phyloP scores from a whole-genome alignment of 2,113 vertebrate genomes.

The Felis catus region DNA sequence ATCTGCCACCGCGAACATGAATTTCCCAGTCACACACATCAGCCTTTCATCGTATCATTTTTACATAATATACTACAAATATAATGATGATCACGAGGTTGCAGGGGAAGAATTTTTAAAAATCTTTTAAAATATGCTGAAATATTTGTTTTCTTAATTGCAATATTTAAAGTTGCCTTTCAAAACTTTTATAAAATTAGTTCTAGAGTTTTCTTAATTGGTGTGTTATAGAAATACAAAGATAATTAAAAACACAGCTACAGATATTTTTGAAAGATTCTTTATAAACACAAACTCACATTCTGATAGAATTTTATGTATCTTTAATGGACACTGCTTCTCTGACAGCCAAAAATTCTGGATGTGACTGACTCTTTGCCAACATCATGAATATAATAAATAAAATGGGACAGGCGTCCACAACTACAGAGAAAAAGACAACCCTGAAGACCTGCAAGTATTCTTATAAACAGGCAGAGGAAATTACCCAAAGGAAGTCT shows the following conservation, averaged over 20 bases:
- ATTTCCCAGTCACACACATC: constrained; percentile 4
- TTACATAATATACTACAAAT: neutral
- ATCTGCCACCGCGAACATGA: constrained; percentile 26
- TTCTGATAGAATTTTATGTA: constrained; percentile 32
- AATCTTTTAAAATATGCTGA: neutral
- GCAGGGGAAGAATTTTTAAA: neutral
- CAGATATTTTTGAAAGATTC: constrained; percentile 38
- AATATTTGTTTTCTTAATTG: neutral
- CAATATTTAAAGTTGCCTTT: neutral
- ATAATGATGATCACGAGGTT: neutral
- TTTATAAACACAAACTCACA: constrained; percentile 24
- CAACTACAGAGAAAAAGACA: neutral
- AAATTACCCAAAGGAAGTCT: constrained; percentile 28
- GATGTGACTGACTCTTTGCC: neutral
- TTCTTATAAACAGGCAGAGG: neutral
- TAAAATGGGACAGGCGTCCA: neutral
- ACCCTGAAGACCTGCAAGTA: neutral
- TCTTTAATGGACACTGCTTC: constrained; percentile 33
- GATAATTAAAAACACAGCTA: neutral
- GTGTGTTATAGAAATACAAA: neutral
- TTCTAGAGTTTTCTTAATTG: constrained; percentile 26
- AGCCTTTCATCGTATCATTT: constrained; percentile 31
- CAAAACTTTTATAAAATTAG: constrained; percentile 38
- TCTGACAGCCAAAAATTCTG: neutral
- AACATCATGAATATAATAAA: neutral